These are phyloP conservation scores for Drosophila barbarae DNA, from an alignment of 2,888 invertebrate species.

Conservation along the genomic window DNA sequence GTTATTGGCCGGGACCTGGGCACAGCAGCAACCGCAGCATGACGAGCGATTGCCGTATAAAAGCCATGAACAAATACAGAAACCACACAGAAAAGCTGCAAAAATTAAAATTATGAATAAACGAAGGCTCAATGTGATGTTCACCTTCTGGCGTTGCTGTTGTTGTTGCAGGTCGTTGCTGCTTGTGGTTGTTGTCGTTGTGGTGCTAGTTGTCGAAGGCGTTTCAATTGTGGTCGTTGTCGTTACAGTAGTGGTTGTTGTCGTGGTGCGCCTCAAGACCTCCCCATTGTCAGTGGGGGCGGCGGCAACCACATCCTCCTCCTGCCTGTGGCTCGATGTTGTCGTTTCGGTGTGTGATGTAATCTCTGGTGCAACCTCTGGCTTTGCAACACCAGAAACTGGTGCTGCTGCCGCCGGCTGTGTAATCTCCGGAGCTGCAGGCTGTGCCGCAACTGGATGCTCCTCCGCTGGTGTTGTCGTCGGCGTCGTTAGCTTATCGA, in stretches of 20 bases:
- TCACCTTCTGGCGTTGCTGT: conserved; percentile 78
- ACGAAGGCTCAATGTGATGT: conserved; percentile 79
- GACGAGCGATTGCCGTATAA: conserved; percentile 66
- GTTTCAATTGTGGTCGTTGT: conserved; percentile 71
- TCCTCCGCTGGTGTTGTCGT: conserved; percentile 37
- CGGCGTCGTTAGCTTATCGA: conserved; percentile 57
- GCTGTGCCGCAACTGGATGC: conserved; percentile 19
- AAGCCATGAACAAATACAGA: conserved; percentile 80
- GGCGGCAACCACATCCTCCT: conserved; percentile 43
- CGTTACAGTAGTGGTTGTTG: conserved; percentile 71
- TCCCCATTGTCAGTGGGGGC: conserved; percentile 42
- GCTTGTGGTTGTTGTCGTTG: conserved; percentile 56
- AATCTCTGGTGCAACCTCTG: conserved; percentile 11
- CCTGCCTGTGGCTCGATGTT: conserved; percentile 57
- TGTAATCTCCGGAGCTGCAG: conserved; percentile 13
- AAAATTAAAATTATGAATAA: conserved; percentile 77
- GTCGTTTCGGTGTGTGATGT: conserved; percentile 40
- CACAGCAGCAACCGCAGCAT: conserved; percentile 61
- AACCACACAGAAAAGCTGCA: conserved; percentile 79
- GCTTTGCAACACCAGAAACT: conserved; percentile 6
- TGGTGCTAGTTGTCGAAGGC: conserved; percentile 57
- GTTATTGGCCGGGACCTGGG: conserved; percentile 39
- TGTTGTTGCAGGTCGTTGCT: conserved; percentile 52
- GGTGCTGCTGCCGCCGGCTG: conserved; percentile 11
- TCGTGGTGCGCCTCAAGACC: conserved; percentile 68